Base-by-base conservation (phyloP, 2,888 invertebrate genomes). In the Brachyopa scutellaris region DNA sequence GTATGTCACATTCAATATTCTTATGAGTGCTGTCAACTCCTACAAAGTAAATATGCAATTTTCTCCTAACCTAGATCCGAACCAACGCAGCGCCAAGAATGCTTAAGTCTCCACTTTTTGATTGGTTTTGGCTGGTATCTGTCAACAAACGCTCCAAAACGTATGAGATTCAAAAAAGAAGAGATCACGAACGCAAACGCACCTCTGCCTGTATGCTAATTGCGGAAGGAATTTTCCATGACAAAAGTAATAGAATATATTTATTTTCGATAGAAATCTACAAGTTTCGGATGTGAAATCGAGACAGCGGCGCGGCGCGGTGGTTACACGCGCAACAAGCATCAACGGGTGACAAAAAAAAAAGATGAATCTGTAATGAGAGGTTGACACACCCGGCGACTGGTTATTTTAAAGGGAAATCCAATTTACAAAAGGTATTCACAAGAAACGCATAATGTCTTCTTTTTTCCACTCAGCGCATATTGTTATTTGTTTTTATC, bases 341-440 rank as follows among this genome's bases (percentile, higher is more conserved):
- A 9, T 38, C 40, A 31, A 11, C 31, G 29, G 31, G 45, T 61
- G 61, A 61, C 61, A 45, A 31, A 19, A 7, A 17, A 40, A 17
- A 40, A 15, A 26, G n/a, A 6, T 45, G 67, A 67, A 67, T 67
- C 42, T 53, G 33, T 55, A 67, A 55, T 67, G 45, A 67, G 23
- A n/a, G 40, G 55, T 47, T 67, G 67, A 55, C 55, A 57, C 67
- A 47, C 55, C 55, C 55, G 67, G 29, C 17, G 8, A 62, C 64
- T 29, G 29, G 51, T 49, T 49, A 64, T 64, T 51, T 36, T 33
- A 33, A 8, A 45, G 66, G 66, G 47, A 62, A 62, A 62, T 62
- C 23, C 23, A 62, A 36, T 47, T 47, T 33, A 62, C 23, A 36
- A 11, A 45, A n/a, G 19, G 29, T 49, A 33, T 59, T 26, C 59